Conservation (phyloP, 2,888 invertebrate genomes). For the Drosophila seclusa region DNA sequence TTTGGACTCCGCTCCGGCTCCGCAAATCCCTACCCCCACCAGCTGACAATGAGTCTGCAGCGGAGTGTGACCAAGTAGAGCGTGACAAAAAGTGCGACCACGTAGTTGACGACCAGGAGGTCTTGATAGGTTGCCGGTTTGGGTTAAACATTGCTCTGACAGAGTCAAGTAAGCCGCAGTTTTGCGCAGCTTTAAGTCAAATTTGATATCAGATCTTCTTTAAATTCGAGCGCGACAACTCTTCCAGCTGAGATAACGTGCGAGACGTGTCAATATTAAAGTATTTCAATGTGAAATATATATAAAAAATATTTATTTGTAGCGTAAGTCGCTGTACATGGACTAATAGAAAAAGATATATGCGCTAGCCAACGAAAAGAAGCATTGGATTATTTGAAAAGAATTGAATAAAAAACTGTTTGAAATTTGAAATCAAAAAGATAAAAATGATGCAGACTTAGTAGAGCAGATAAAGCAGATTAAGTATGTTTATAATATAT, state of each 20-base stretch:
- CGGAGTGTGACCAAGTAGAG: slow-evolving; percentile 37
- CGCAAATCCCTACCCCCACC: not conserved
- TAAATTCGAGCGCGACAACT: too few species aligned
- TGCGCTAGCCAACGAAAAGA: too few species aligned
- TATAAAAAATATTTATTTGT: too few species aligned
- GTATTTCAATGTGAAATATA: too few species aligned
- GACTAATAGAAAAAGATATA: too few species aligned
- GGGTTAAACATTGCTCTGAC: slow-evolving; percentile 8
- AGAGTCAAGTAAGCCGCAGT: not conserved
- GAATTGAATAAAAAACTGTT: not conserved
- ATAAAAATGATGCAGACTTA: not conserved
- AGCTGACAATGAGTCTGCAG: slow-evolving; percentile 37
- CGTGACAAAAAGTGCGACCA: slow-evolving; percentile 60
- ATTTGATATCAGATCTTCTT: not conserved
- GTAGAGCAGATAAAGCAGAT: not conserved
- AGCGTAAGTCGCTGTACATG: too few species aligned
- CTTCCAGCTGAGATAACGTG: too few species aligned
- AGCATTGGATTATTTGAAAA: not conserved
- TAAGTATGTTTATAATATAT: not conserved
- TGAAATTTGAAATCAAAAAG: not conserved
- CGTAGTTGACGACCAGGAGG: slow-evolving; percentile 32
- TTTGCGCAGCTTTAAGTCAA: slow-evolving; percentile 18
- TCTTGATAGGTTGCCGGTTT: not conserved
- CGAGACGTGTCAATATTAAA: too few species aligned
- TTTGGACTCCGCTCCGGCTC: slow-evolving; percentile 3